A percentile compares a stretch with the other conserved stretches of the same genome.
Evolutionary conservation across 64 coral and sea anemone genomes (phyloP).

Genomic region (Actinia equina): DNA sequence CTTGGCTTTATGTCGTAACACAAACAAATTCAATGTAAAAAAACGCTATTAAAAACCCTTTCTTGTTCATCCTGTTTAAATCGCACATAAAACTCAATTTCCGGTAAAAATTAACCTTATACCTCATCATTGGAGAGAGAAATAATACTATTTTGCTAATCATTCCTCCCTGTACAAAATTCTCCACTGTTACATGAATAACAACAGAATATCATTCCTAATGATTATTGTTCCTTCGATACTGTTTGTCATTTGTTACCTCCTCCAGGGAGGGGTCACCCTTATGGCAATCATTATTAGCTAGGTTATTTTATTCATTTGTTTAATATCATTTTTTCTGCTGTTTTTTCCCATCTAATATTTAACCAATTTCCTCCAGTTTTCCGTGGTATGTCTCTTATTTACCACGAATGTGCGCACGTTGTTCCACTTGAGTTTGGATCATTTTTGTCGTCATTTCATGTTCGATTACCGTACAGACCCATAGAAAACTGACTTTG

Average conservation of each 20-base stretch:
- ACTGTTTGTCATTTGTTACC: background rate
- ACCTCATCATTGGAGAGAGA: background rate
- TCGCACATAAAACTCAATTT: background rate
- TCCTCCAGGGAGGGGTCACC: background rate
- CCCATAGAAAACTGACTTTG: too few species aligned
- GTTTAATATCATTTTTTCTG: background rate
- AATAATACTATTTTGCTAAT: background rate
- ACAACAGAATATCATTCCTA: background rate
- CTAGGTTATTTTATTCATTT: background rate
- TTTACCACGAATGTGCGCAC: too few species aligned
- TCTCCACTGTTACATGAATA: background rate
- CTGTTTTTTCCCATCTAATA: background rate
- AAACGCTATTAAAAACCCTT: background rate
- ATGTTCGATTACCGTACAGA: too few species aligned
- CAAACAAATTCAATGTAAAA: background rate
- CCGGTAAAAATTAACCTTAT: background rate
- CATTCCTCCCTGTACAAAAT: background rate
- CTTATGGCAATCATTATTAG: background rate
- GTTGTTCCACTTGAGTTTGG: too few species aligned
- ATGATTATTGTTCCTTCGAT: background rate
- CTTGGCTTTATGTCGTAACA: background rate
- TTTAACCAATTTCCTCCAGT: too few species aligned
- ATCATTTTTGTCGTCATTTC: too few species aligned
- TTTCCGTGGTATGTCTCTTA: too few species aligned
- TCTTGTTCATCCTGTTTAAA: background rate